These are phyloP conservation scores for Neosilurus mollespiculum DNA, from an alignment of 2,797 vertebrate species.

Conservation along the genomic window DNA sequence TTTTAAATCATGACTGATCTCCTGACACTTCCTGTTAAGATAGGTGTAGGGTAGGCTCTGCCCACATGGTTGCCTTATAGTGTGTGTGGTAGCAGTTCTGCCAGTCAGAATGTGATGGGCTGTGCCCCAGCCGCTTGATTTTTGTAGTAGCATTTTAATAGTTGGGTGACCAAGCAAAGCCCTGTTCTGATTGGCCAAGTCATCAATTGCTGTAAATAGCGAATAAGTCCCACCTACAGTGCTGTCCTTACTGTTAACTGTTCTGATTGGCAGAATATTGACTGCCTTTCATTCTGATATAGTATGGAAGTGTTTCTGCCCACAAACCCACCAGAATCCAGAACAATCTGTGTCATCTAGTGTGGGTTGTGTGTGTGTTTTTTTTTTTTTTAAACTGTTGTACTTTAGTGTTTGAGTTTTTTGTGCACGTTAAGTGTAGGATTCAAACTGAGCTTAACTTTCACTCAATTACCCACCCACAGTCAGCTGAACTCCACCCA, in stretches of 20 bases:
- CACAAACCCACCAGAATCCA: background rate
- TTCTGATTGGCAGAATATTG: background rate
- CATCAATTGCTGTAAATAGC: background rate
- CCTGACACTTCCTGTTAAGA: background rate
- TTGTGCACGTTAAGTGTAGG: background rate
- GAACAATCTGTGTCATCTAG: too few relatives aligned
- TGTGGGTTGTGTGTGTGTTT: too few relatives aligned
- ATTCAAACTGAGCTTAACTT: background rate
- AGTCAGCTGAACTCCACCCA: background rate
- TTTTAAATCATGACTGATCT: background rate
- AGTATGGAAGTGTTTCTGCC: background rate
- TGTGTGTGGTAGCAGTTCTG: conserved; percentile 8
- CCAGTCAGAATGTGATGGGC: background rate
- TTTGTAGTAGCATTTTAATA: conserved; percentile 11
- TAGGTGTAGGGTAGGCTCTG: background rate
- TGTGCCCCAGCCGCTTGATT: background rate
- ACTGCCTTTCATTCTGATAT: background rate
- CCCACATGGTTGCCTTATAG: conserved; percentile 12
- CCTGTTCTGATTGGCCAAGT: background rate
- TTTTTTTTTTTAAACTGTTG: background rate
- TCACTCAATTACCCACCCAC: too few relatives aligned
- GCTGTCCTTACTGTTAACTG: background rate
- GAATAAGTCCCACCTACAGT: background rate
- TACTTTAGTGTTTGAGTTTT: background rate
- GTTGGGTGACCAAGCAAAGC: background rate